Conservation (phyloP, 2,797 vertebrate species). For the Oryzias sinensis region DNA sequence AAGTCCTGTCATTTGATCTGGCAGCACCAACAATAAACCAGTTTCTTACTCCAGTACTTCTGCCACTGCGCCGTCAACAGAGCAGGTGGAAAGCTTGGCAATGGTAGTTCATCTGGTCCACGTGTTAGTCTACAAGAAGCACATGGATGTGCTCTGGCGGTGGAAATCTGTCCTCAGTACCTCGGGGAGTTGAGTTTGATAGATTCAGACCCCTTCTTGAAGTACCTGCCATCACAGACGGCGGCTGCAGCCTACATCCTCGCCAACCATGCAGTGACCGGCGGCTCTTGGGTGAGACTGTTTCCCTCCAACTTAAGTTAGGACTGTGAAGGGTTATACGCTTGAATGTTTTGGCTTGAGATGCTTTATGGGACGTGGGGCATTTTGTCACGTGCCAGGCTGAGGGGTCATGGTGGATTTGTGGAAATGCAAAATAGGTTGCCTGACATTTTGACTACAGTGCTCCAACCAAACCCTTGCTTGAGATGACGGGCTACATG, state of each 20-base stretch:
- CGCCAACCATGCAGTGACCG: slow-evolving; percentile 84
- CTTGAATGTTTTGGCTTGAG: not conserved
- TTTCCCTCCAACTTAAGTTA: not conserved
- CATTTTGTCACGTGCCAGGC: too few species aligned
- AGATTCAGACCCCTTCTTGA: slow-evolving; percentile 92
- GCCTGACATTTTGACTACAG: not conserved
- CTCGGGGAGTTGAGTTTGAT: slow-evolving; percentile 92
- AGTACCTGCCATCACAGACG: slow-evolving; percentile 90
- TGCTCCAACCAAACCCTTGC: slow-evolving; percentile 78
- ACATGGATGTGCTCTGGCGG: not conserved
- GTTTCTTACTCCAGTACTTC: slow-evolving; percentile 96
- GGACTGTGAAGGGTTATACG: too few species aligned
- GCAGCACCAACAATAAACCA: slow-evolving; percentile 94
- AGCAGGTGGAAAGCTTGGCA: slow-evolving; percentile 86
- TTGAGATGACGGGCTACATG: slow-evolving; percentile 83
- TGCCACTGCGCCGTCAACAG: slow-evolving; percentile 76
- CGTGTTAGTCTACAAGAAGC: too few species aligned
- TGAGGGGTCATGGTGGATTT: too few species aligned
- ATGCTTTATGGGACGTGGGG: not conserved
- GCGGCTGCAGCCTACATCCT: slow-evolving; percentile 88
- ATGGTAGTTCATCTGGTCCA: slow-evolving; percentile 76
- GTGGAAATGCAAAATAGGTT: not conserved
- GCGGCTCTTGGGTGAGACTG: slow-evolving; percentile 78
- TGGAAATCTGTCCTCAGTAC: slow-evolving; percentile 75
- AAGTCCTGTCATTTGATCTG: slow-evolving; percentile 96